Evolutionary conservation across 2,888 invertebrate genomes (phyloP).

Genomic region (Chrysomela aeneicollis): DNA sequence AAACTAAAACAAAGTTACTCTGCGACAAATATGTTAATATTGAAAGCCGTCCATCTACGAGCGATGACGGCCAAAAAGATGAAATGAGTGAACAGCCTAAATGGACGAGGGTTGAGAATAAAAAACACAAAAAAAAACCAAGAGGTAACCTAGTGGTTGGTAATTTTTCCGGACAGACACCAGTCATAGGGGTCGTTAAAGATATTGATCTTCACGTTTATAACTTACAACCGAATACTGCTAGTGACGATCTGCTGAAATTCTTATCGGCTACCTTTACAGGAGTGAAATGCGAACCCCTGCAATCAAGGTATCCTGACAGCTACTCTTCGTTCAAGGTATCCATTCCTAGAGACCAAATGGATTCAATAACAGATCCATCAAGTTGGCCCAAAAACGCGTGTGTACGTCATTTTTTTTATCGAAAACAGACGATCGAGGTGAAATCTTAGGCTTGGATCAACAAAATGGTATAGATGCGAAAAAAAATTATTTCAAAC

Average conservation of each 20-base stretch:
- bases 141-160: conserved; percentile 9
- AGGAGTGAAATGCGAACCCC: background rate
- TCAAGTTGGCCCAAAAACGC: no score
- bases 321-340: background rate
- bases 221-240: background rate
- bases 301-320: background rate
- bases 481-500: conserved; percentile 3
- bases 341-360: no score
- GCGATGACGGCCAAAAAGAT: background rate
- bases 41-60: background rate
- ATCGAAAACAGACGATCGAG: no score
- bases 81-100: background rate
- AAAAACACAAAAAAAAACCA: background rate
- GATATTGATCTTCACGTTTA: background rate
- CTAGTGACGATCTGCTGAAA: background rate
- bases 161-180: background rate
- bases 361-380: no score
- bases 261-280: background rate
- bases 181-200: background rate
- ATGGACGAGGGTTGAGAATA: background rate
- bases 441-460: no score
- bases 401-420: no score
- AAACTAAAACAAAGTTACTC: background rate
- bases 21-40: conserved; percentile 12
- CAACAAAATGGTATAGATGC: no score